Percentiles rank a stretch among this genome's conserved stretches.
Evolutionary conservation across 2,797 vertebrate species (phyloP).

Genomic region (Aulostomus chinensis): DNA sequence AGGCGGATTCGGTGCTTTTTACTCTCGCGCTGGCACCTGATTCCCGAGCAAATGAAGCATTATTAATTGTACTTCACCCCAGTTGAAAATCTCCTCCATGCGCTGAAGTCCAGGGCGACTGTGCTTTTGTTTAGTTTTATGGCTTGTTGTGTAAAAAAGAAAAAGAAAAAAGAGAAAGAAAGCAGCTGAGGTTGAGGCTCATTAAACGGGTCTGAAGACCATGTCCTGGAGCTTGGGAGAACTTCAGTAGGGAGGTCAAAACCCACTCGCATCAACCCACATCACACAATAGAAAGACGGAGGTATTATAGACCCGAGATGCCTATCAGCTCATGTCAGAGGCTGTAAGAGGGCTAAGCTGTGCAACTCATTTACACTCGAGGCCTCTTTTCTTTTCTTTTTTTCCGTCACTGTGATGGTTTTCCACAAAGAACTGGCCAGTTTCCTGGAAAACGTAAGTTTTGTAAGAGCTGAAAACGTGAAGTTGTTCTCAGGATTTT

Average conservation of each 20-base stretch:
- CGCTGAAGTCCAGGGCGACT: no score
- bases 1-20: no score
- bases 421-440: constrained; percentile 52
- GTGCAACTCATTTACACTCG: neutral
- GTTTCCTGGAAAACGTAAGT: no score
- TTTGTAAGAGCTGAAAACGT: no score
- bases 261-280: constrained; percentile 37
- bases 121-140: constrained; percentile 45
- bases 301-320: constrained; percentile 34
- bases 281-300: constrained; percentile 28
- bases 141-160: constrained; percentile 17
- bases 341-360: constrained; percentile 3
- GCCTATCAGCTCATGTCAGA: constrained; percentile 29
- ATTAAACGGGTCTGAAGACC: constrained; percentile 43
- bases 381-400: neutral
- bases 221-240: constrained; percentile 41
- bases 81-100: no score
- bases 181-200: constrained; percentile 40
- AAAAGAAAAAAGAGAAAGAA: no score
- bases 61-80: no score
- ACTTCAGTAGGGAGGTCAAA: constrained; percentile 24
- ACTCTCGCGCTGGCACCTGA: no score
- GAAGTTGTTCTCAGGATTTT: no score
- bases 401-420: no score
- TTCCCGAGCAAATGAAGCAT: no score